These are phyloP conservation scores for Anser cygnoides DNA, from an alignment of 2,113 vertebrate species.

Conservation along the genomic window DNA sequence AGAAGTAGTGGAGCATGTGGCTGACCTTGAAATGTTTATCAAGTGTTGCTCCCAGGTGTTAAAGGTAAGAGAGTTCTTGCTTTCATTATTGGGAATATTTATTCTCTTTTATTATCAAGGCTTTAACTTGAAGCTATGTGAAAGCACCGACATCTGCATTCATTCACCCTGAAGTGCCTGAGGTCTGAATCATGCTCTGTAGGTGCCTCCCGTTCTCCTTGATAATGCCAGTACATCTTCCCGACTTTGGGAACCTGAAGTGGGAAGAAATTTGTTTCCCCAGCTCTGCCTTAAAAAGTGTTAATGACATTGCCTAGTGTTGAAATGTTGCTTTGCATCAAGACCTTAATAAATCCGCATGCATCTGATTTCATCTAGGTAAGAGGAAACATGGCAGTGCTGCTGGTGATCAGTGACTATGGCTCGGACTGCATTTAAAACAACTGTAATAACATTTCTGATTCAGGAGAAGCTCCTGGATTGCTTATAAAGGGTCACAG, in stretches of 20 bases:
- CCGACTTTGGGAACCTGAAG: neutral
- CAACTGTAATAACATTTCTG: neutral
- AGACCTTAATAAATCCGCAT: neutral
- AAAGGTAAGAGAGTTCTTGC: conserved; percentile 83
- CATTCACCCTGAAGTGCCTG: neutral
- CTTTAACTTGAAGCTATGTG: neutral
- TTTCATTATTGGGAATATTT: conserved; percentile 23
- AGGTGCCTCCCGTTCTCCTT: neutral
- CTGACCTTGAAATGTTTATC: conserved; percentile 88
- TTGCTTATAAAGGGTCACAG: neutral
- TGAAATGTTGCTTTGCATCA: neutral
- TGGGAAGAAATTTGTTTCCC: neutral
- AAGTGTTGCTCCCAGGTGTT: conserved; percentile 86
- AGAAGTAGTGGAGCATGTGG: conserved; percentile 95
- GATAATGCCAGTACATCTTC: neutral
- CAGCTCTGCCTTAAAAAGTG: neutral
- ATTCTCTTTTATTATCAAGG: neutral
- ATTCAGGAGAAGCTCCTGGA: neutral
- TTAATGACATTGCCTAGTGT: neutral
- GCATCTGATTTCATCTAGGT: neutral
- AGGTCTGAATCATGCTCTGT: neutral
- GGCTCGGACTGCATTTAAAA: neutral
- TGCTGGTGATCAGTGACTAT: neutral
- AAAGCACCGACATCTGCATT: neutral
- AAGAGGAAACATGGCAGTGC: neutral